Evolutionary conservation across 2,888 invertebrate species (phyloP).

Genomic region (Dynastes maya): DNA sequence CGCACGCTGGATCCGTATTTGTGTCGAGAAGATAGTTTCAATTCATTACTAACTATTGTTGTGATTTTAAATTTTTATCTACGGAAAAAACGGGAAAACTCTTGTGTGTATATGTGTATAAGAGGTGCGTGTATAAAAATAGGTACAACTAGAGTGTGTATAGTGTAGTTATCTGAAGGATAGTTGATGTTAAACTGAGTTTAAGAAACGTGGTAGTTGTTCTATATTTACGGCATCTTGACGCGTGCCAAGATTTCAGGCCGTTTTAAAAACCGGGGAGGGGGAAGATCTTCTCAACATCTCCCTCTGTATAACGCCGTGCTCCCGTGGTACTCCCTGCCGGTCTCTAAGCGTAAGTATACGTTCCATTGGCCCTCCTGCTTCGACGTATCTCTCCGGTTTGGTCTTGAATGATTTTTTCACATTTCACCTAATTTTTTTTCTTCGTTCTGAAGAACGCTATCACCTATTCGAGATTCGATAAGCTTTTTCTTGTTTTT

Average conservation of each 20-base stretch:
- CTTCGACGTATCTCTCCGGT: slow-evolving; percentile 51
- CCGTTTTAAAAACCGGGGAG: slow-evolving; percentile 58
- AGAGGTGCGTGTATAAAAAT: slow-evolving; percentile 9
- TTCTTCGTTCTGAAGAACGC: slow-evolving; percentile 6
- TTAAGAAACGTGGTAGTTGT: slow-evolving; percentile 68
- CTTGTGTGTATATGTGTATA: neutral
- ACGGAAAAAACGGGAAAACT: neutral
- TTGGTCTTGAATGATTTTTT: slow-evolving; percentile 49
- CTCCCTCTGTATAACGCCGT: slow-evolving; percentile 51
- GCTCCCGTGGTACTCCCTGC: slow-evolving; percentile 55
- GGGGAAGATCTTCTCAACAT: slow-evolving; percentile 57
- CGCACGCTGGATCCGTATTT: slow-evolving; percentile 26
- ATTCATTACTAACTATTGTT: neutral
- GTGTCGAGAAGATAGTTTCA: neutral
- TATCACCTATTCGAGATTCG: slow-evolving; percentile 11
- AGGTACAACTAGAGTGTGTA: slow-evolving; percentile 13
- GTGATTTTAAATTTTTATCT: neutral
- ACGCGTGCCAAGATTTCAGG: slow-evolving; percentile 71
- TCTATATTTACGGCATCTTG: slow-evolving; percentile 70
- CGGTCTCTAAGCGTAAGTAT: slow-evolving; percentile 47
- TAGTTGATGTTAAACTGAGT: slow-evolving; percentile 66
- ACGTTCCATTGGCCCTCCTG: slow-evolving; percentile 66
- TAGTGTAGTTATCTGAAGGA: slow-evolving; percentile 53
- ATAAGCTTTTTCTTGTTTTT: slow-evolving; percentile 22
- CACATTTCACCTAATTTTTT: slow-evolving; percentile 36